Percentiles rank a stretch among this genome's conserved stretches.
These are phyloP conservation scores for Cabera pusaria DNA, from an alignment of 2,888 invertebrate genomes.

Conservation along the genomic window DNA sequence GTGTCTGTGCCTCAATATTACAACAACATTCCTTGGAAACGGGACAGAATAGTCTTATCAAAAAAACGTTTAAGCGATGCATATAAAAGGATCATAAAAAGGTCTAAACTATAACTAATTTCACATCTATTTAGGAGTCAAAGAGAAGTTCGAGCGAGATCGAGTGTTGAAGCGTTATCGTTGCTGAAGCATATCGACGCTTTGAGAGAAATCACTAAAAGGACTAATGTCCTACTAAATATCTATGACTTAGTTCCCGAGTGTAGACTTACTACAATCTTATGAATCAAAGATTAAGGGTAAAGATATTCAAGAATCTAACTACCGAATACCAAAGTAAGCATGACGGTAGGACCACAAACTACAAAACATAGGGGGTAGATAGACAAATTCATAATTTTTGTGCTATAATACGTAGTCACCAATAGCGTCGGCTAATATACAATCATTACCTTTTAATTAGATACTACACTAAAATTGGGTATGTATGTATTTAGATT, in stretches of 20 bases:
- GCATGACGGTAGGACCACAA: constrained; percentile 25
- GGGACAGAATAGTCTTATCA: constrained; percentile 17
- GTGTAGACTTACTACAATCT: constrained; percentile 65
- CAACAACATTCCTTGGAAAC: constrained; percentile 28
- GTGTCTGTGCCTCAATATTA: constrained; percentile 51
- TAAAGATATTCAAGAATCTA: constrained; percentile 52
- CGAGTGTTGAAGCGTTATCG: constrained; percentile 66
- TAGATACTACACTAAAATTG: constrained; percentile 11
- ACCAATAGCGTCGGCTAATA: constrained; percentile 19
- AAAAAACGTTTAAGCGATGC: constrained; percentile 22
- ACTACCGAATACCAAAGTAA: constrained; percentile 35
- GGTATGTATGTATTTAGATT: constrained; percentile 9
- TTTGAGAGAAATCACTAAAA: constrained; percentile 54
- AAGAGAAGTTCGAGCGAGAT: constrained; percentile 68
- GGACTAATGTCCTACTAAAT: constrained; percentile 54
- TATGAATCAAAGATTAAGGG: constrained; percentile 50
- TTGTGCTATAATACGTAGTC: constrained; percentile 27
- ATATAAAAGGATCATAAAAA: constrained; percentile 31
- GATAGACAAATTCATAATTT: constrained; percentile 12
- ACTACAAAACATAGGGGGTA: constrained; percentile 22
- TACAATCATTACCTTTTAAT: constrained; percentile 10
- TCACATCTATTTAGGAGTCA: constrained; percentile 51
- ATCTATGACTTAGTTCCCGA: constrained; percentile 76
- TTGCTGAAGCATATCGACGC: constrained; percentile 35
- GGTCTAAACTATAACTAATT: constrained; percentile 53